A percentile compares a stretch with the other conserved stretches of the same genome.
These are phyloP conservation scores for Coturnix japonica DNA, from an alignment of 2,113 vertebrate genomes.

Conservation along the genomic window DNA sequence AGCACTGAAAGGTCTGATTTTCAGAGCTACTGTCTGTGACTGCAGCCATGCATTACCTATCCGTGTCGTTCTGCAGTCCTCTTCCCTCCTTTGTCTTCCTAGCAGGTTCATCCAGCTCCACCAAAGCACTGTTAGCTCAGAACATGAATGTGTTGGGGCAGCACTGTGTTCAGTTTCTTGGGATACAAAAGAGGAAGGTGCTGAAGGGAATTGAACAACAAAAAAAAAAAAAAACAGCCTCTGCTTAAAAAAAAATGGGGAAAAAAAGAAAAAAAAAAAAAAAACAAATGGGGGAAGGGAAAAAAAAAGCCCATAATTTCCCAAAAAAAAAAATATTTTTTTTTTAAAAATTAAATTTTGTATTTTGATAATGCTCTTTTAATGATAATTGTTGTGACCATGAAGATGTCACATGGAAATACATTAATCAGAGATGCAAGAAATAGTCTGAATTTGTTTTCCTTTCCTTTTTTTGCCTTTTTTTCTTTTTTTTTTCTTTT, in stretches of 20 bases:
- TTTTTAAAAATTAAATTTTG: neutral
- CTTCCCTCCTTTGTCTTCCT: neutral
- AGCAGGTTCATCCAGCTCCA: neutral
- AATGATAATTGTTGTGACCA: neutral
- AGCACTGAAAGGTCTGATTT: neutral
- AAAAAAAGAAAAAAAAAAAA: too few relatives aligned
- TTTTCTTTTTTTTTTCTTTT: too few relatives aligned
- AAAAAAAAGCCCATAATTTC: too few relatives aligned
- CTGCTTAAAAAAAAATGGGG: too few relatives aligned
- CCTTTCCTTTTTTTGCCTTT: too few relatives aligned
- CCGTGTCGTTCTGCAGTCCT: neutral
- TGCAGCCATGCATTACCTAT: neutral
- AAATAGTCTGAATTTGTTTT: neutral
- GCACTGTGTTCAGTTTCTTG: neutral
- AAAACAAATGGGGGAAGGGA: too few relatives aligned
- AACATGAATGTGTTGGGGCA: neutral
- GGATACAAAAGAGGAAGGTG: neutral
- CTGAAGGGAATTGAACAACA: neutral
- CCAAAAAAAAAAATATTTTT: too few relatives aligned
- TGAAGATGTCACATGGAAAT: neutral
- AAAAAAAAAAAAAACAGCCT: too few relatives aligned
- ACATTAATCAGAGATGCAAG: neutral
- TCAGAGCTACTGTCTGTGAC: neutral
- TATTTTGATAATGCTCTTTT: neutral
- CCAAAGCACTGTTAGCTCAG: neutral